Conservation (phyloP, 2,113 vertebrate genomes). For the Aix galericulata region DNA sequence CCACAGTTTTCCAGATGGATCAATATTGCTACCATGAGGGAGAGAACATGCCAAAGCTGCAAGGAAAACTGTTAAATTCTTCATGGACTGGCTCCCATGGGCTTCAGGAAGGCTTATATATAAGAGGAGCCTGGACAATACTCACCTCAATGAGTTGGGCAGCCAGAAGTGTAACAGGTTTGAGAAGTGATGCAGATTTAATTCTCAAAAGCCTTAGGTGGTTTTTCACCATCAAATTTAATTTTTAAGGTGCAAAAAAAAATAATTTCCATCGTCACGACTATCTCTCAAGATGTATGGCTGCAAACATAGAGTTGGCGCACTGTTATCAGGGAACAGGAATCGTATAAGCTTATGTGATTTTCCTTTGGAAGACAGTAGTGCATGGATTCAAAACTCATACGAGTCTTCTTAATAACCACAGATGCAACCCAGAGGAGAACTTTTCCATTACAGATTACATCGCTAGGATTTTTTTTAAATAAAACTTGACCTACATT, state of each 20-base stretch:
- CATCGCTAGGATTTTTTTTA: not conserved
- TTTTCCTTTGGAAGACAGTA: not conserved
- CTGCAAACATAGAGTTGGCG: not conserved
- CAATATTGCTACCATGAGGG: not conserved
- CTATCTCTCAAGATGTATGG: not conserved
- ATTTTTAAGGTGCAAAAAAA: not conserved
- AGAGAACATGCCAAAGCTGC: not conserved
- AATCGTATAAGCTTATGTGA: not conserved
- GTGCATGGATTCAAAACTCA: not conserved
- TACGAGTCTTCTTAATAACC: not conserved
- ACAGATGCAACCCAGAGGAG: not conserved
- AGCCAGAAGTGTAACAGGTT: not conserved
- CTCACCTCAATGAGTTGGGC: not conserved
- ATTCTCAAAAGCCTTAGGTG: not conserved
- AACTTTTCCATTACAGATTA: not conserved
- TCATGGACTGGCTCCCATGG: not conserved
- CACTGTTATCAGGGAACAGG: not conserved
- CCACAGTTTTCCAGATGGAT: not conserved
- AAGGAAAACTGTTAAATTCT: not conserved
- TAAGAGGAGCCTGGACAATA: not conserved
- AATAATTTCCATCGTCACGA: conserved; percentile 4
- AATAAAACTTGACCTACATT: conserved; percentile 39
- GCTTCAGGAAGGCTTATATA: not conserved
- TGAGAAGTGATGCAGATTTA: not conserved
- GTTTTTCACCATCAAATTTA: not conserved